Base-by-base conservation (phyloP, 2,797 vertebrate genomes). In the Coregonus suidteri region DNA sequence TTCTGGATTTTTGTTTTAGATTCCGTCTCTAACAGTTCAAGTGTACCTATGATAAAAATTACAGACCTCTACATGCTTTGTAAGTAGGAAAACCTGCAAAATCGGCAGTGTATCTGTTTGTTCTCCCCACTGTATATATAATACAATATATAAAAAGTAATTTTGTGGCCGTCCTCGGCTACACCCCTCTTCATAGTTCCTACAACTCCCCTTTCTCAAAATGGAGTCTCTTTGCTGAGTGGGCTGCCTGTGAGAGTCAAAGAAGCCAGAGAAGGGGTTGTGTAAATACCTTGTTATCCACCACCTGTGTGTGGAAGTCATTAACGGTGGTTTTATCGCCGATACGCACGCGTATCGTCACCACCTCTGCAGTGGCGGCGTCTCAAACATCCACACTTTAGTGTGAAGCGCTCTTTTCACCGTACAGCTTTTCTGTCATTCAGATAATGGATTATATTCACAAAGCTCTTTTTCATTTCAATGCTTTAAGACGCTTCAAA, bases 141-240 rank as follows among this genome's bases (percentile, higher is more conserved):
- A 25, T 25, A 25, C 25, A 25, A 25, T 25, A 25, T 25, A 25
- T 25, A 25, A 25, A 6, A 37, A 6, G 52, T 51, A 53, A 71
- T 75, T 2, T 34, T 81, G 71, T 77, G 74, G 72, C 71, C 66
- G 68, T 71, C 72, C 71, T 78, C 78, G 74, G 53, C 77, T 73
- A 65, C 75, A 70, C 20, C 72, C 31, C 16, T 16, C 20, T 59
- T 30, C 56, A 77, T 52, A 1, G 14, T 34, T 71, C 9, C 77
- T 66, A 72, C n/a, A 59, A 73, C 31, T 16, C 31, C 72, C 53
- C 52, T 47, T 54, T 69, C 20, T 66, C 31, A 59, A 15, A 65
- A 54, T 13, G n/a, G 70, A 72, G 67, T 76, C 71, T 66, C 67
- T 74, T 74, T 68, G 67, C 53, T 25, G 11, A n/a, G 3, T n/a